Evolutionary conservation across 2,113 vertebrate species (phyloP), one percentile per base, ranked within the genome.

Genomic region (Antidorcas marsupialis): DNA sequence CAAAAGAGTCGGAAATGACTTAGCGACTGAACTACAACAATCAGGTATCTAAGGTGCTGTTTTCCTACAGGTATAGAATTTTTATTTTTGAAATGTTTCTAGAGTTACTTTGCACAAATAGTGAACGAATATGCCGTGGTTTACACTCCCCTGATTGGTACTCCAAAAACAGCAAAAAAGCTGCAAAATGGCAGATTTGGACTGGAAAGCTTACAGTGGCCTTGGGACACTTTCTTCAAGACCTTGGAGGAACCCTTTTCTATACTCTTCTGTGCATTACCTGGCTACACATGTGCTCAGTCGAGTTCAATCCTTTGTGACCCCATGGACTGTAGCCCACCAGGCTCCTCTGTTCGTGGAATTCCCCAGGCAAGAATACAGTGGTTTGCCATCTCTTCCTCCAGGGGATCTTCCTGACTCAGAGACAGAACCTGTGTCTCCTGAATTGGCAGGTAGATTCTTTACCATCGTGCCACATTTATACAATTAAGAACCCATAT

Each of bases 21-120:
- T 43, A 43, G 71, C 0, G 3, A 43, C 71, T 76, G 25, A 76
- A 43, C 12, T 25, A 13, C 36, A 39, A 43, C 36, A 43, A 57
- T 83, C 4, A 71, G 57, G 78, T 36, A 89, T 17, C 43, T 39
- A 67, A 30, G 53, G 50, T 85, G 39, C 2, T 82, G 13, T 2
- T 87, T 25, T 84, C 57, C 64, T 59, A 33, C 12, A 17, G 59
- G 23, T 21, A 13, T 16, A 71, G 47, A 90, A 53, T 16, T 93
- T 96, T 79, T 81, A 45, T 52, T 60, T 95, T 64, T 86, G 30
- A 96, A 97, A 85, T 43, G 17, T 89, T 16, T 78, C 15, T 33
- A 6, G 23, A 74, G 64, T 71, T 86, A 71, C 30, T 87, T 30
- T 96, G 52, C 89, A 93, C 39, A 78, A 62, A 84, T 33, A 21